These are phyloP conservation scores for Gisinianus flammeolus DNA, from an alignment of 2,888 invertebrate genomes.

Conservation along the genomic window DNA sequence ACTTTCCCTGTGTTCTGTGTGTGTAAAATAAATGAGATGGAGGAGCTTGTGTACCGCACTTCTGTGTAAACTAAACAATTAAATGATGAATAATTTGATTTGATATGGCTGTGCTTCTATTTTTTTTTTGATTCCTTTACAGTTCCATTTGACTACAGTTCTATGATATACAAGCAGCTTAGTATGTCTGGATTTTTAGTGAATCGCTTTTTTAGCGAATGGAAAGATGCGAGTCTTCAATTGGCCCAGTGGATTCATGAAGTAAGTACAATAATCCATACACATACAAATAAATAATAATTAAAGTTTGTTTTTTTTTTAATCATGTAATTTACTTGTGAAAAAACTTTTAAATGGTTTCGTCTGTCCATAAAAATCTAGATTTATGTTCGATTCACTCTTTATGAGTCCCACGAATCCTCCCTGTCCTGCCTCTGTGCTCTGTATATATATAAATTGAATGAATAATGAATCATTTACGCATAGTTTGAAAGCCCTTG, in stretches of 20 bases:
- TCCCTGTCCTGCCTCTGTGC: neutral
- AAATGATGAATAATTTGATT: neutral
- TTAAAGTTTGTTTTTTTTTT: no score
- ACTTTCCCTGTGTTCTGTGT: no score
- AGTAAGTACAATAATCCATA: conserved; percentile 56
- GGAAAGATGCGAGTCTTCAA: conserved; percentile 70
- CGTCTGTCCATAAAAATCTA: no score
- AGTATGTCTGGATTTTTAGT: conserved; percentile 69
- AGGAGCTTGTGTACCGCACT: no score
- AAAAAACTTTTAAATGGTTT: no score
- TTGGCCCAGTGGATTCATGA: conserved; percentile 71
- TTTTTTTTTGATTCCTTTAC: conserved; percentile 46
- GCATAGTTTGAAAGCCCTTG: no score
- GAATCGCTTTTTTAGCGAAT: conserved; percentile 67
- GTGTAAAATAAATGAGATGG: no score
- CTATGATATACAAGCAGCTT: conserved; percentile 67
- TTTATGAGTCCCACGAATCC: neutral
- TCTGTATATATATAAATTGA: no score
- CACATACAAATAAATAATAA: neutral
- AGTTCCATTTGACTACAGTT: conserved; percentile 66
- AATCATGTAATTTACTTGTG: no score
- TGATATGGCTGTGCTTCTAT: no score
- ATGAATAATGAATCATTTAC: no score
- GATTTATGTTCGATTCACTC: no score
- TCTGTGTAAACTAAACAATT: neutral